phyloP scores from a whole-genome alignment of 2,888 invertebrate species.

The Thereva nobilitata region DNA sequence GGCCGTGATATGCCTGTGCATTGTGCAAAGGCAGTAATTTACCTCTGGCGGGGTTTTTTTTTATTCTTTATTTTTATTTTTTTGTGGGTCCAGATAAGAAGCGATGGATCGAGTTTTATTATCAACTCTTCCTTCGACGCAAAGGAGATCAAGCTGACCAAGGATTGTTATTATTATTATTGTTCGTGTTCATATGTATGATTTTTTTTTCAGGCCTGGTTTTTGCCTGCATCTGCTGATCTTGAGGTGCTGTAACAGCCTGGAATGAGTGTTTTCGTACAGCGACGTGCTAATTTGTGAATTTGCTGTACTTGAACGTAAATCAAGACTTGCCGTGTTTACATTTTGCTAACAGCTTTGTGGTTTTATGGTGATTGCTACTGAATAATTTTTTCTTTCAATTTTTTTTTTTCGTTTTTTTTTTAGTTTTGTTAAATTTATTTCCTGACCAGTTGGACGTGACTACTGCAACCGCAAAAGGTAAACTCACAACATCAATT shows the following conservation, averaged over 20 bases:
- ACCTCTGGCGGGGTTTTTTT: constrained; percentile 28
- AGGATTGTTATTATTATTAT: constrained; percentile 14
- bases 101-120: constrained; percentile 35
- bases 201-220: not conserved
- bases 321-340: constrained; percentile 34
- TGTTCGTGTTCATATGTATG: constrained; percentile 12
- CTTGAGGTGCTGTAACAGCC: not conserved
- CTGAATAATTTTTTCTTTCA: not conserved
- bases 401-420: no score
- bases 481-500: no score
- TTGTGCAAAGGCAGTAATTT: constrained; percentile 34
- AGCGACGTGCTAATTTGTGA: constrained; percentile 36
- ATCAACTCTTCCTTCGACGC: constrained; percentile 15
- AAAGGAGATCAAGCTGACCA: constrained; percentile 17
- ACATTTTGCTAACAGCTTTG: constrained; percentile 31
- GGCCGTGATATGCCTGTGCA: constrained; percentile 18
- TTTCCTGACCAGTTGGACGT: no score
- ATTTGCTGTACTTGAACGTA: constrained; percentile 20
- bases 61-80: constrained; percentile 33
- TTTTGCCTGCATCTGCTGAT: no score
- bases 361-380: constrained; percentile 35
- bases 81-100: constrained; percentile 37
- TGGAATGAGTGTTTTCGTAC: constrained; percentile 23
- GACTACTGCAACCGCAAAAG: no score
- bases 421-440: no score